Conservation (phyloP, 2,113 vertebrate species). For the Ciconia boyciana region DNA sequence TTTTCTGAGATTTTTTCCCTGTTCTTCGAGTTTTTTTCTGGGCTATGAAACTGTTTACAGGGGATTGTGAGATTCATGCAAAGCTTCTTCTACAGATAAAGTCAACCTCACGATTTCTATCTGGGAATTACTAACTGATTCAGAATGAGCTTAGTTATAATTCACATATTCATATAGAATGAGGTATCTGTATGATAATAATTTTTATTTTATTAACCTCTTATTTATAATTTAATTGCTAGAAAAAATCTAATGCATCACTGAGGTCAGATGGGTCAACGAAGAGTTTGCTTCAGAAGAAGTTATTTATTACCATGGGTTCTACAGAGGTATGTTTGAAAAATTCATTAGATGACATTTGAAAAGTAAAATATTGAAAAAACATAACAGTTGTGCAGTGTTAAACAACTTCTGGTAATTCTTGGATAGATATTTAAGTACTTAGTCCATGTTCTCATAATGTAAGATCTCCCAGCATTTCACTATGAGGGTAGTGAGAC, state of each 20-base stretch:
- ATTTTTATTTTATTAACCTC: conserved; percentile 1
- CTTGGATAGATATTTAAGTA: neutral
- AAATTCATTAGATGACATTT: neutral
- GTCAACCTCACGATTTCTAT: neutral
- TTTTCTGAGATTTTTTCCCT: neutral
- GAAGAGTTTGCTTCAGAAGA: conserved; percentile 62
- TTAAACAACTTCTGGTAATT: neutral
- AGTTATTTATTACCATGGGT: conserved; percentile 78
- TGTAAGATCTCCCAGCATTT: neutral
- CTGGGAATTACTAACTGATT: neutral
- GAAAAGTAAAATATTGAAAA: neutral
- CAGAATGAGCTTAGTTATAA: neutral
- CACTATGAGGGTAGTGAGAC: too few species aligned
- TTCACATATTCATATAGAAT: neutral
- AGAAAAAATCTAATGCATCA: conserved; percentile 1
- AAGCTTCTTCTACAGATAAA: neutral
- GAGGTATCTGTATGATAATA: neutral
- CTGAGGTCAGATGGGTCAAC: conserved; percentile 35
- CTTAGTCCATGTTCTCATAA: neutral
- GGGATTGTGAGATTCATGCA: neutral
- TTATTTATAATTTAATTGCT: conserved; percentile 15
- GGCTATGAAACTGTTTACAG: neutral
- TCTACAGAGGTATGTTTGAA: conserved; percentile 73
- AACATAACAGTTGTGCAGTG: neutral
- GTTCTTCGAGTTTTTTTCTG: neutral